These are phyloP conservation scores for Laticauda laticaudata DNA, from an alignment of 2,113 vertebrate genomes.

Conservation along the genomic window DNA sequence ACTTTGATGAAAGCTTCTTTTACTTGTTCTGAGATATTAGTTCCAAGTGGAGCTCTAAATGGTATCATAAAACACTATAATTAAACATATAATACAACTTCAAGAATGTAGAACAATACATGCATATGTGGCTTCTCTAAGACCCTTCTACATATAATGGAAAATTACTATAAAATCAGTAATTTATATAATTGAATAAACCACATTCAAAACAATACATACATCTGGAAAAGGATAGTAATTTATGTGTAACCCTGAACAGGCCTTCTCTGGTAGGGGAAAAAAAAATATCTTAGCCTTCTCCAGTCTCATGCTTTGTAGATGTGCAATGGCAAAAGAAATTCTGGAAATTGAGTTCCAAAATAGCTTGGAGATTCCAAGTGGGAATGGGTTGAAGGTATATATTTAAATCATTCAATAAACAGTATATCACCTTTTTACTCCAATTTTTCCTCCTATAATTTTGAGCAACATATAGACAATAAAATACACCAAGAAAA, in stretches of 20 bases:
- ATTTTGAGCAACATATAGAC: neutral
- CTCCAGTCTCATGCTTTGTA: neutral
- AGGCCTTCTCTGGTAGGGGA: neutral
- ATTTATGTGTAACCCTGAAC: neutral
- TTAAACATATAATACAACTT: neutral
- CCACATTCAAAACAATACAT: neutral
- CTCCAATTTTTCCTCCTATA: neutral
- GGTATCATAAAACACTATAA: neutral
- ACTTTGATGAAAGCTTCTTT: slow-evolving; percentile 81
- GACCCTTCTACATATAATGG: neutral
- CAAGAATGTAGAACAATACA: neutral
- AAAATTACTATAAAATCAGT: neutral
- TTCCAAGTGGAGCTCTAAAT: slow-evolving; percentile 83
- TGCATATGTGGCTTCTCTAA: neutral
- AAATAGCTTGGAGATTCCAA: neutral
- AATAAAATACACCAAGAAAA: neutral
- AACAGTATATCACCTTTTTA: neutral
- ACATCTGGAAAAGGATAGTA: neutral
- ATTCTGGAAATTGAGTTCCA: neutral
- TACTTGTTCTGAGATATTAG: slow-evolving; percentile 85
- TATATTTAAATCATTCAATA: neutral
- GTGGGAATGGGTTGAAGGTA: neutral
- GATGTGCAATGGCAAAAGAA: neutral
- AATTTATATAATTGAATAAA: neutral
- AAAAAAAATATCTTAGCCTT: neutral